Base-by-base conservation (phyloP, 2,797 vertebrate genomes). In the Potorous gilbertii region DNA sequence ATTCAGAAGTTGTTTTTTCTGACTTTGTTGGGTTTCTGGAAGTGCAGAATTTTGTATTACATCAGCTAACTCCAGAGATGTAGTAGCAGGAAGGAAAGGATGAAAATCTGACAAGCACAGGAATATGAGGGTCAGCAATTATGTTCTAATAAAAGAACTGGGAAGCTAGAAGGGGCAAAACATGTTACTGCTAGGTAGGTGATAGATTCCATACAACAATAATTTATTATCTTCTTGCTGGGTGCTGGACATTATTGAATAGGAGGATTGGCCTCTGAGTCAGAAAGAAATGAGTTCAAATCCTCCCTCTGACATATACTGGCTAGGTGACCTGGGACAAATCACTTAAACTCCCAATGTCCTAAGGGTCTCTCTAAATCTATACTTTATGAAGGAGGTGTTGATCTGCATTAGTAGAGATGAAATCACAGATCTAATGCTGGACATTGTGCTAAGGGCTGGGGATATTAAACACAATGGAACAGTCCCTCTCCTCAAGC, bases 61-160 rank as follows among this genome's bases (percentile, higher is more conserved):
- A 59, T 74, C 94, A 27, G 21, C n/a, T 50, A 91, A 90, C 81
- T 74, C 24, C 40, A 87, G 24, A 97, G 90, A 93, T 95, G 62
- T 94, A 90, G 31, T 46, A 96, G 62, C 34, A 94, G 93, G 31
- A 95, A 93, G 27, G 50, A 94, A 97, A 97, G 91, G 8, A 54
- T 89, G 55, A 94, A 93, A 94, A 28, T 0, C 52, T 95, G 59
- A 52, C 9, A 34, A 34, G 56, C 14, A 54, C 94, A 59, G 24
- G 56, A 59, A 91, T 93, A 27, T 92, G n/a, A 93, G 24, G 1
- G 4, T 92, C 21, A 91, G 13, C 91, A 95, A 96, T 62, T 62
- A 91, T 95, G 55, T 57, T 91, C 0, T 40, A 96, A 54, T 31
- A 27, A 55, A 90, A 94, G 40, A 90, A 90, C 13, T 34, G 95